These are phyloP conservation scores for Puma concolor DNA, from an alignment of 2,113 vertebrate species.

Conservation along the genomic window DNA sequence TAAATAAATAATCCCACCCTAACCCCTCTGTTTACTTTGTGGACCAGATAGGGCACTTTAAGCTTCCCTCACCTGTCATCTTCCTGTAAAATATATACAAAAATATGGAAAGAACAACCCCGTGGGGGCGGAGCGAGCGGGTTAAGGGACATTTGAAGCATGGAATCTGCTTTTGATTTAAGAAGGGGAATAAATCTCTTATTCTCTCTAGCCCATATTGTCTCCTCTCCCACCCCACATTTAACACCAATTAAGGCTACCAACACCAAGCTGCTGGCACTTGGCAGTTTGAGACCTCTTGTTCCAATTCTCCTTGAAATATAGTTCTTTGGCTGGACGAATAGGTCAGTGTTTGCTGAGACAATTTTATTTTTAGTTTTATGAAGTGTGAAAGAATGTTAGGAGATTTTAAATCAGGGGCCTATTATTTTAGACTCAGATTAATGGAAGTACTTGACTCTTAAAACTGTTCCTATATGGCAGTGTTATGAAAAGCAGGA, in stretches of 20 bases:
- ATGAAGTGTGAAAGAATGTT: constrained; percentile 76
- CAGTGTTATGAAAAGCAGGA: constrained; percentile 67
- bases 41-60: neutral
- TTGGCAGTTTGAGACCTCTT: neutral
- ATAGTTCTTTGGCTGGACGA: constrained; percentile 33
- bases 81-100: neutral
- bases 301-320: constrained; percentile 60
- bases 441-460: constrained; percentile 67
- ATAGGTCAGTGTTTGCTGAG: constrained; percentile 61
- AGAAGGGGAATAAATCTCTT: constrained; percentile 57
- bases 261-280: constrained; percentile 20
- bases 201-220: neutral
- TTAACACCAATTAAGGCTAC: constrained; percentile 65
- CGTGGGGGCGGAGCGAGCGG: neutral
- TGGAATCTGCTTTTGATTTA: constrained; percentile 43
- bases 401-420: constrained; percentile 69
- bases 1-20: constrained; percentile 55
- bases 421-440: constrained; percentile 70
- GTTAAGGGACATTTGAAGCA: neutral
- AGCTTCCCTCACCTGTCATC: neutral
- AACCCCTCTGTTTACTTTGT: constrained; percentile 48
- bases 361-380: constrained; percentile 75
- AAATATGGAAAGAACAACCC: neutral
- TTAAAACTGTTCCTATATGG: constrained; percentile 66
- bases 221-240: constrained; percentile 42